phyloP scores from a whole-genome alignment of 2,113 vertebrate species.

The Actenoides lindsayi region DNA sequence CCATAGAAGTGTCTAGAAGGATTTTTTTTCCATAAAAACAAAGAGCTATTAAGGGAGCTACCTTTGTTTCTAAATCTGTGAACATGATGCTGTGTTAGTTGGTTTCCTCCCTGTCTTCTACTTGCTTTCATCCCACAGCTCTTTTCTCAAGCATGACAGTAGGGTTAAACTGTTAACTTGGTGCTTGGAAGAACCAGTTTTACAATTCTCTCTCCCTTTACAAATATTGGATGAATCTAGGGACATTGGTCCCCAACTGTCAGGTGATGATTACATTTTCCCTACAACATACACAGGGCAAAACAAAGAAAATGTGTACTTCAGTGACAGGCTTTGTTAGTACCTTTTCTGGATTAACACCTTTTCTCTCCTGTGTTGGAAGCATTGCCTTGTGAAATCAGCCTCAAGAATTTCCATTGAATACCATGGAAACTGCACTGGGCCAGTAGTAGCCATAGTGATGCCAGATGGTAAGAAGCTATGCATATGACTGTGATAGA shows the following conservation, averaged over 20 bases:
- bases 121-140: not conserved
- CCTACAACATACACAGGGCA: not conserved
- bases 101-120: not conserved
- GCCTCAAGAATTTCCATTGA: conserved; percentile 4
- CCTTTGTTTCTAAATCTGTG: not conserved
- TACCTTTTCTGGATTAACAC: not conserved
- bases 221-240: not conserved
- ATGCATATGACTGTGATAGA: not conserved
- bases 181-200: not conserved
- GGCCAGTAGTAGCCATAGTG: conserved; percentile 23
- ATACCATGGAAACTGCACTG: conserved; percentile 35
- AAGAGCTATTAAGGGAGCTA: not conserved
- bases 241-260: not conserved
- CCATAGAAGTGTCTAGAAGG: not conserved
- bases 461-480: conserved; percentile 41
- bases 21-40: not conserved
- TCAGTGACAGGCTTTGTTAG: not conserved
- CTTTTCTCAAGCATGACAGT: not conserved
- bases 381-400: not conserved
- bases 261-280: not conserved
- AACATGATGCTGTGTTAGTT: not conserved
- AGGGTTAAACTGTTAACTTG: not conserved
- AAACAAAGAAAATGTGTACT: not conserved
- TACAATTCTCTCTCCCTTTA: not conserved
- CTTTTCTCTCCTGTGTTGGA: not conserved